phyloP scores from a whole-genome alignment of 1,140 invertebrate genomes.

The Kradibia gibbosae region DNA sequence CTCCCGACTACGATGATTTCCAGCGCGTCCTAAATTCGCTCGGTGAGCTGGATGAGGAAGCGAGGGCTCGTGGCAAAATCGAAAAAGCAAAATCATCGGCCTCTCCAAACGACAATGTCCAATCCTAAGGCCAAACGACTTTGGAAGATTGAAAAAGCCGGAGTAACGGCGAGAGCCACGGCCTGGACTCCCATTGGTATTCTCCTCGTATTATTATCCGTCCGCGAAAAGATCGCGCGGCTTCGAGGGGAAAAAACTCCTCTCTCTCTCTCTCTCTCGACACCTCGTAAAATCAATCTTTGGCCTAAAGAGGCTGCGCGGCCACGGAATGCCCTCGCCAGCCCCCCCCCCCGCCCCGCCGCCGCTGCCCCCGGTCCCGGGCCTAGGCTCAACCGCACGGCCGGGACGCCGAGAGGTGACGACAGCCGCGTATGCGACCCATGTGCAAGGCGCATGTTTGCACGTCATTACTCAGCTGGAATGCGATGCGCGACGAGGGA shows the following conservation, averaged over 20 bases:
- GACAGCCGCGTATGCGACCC: not conserved
- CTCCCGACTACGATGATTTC: too few species aligned
- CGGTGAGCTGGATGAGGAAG: too few species aligned
- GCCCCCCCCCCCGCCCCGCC: too few species aligned
- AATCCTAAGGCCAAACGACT: too few species aligned
- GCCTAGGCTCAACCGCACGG: not conserved
- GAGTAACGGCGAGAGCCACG: too few species aligned
- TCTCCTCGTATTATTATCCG: slow-evolving; percentile 1
- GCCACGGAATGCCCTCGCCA: not conserved
- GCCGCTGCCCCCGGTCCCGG: not conserved
- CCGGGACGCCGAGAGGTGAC: not conserved
- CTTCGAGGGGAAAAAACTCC: slow-evolving; percentile 8
- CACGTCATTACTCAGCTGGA: slow-evolving; percentile 41
- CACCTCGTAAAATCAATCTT: slow-evolving; percentile 44
- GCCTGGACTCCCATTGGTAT: not conserved
- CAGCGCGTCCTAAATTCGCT: too few species aligned
- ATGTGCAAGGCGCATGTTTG: slow-evolving; percentile 15
- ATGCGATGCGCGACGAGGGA: slow-evolving; percentile 16
- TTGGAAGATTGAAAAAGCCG: too few species aligned
- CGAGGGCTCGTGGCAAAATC: too few species aligned
- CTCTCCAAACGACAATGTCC: too few species aligned
- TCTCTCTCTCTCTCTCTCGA: too few species aligned
- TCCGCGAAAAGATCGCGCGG: not conserved
- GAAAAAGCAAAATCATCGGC: too few species aligned
- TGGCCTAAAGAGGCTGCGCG: not conserved